Evolutionary conservation across 2,797 vertebrate genomes (phyloP).

Genomic region (Crenichthys baileyi): DNA sequence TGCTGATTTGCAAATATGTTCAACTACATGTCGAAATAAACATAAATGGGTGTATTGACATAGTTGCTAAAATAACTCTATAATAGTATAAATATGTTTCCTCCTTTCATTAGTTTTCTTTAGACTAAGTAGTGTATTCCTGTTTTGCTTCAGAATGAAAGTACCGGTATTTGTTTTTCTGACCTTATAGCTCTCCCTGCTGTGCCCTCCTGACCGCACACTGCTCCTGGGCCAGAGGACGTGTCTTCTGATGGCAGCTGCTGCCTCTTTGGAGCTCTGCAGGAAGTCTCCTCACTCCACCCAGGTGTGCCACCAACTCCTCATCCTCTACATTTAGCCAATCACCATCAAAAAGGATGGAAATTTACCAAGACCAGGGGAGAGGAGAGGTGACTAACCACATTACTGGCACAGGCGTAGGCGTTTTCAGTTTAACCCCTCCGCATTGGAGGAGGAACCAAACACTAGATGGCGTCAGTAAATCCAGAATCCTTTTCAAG

Average conservation of each 20-base stretch:
- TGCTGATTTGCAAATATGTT: neutral
- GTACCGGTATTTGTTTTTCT: slow-evolving; percentile 11
- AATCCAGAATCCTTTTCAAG: slow-evolving; percentile 40
- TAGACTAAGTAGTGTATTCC: neutral
- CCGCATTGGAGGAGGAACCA: slow-evolving; percentile 16
- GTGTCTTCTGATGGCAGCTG: slow-evolving; percentile 89
- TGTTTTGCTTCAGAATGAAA: slow-evolving; percentile 1
- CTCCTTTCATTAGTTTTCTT: neutral
- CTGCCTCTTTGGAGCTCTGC: slow-evolving; percentile 85
- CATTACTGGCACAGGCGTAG: slow-evolving; percentile 55
- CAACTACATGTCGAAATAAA: too few relatives aligned
- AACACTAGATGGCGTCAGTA: slow-evolving; percentile 76
- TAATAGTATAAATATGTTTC: neutral
- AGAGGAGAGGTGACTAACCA: slow-evolving; percentile 69
- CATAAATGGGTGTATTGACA: neutral
- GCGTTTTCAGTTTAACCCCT: slow-evolving; percentile 49
- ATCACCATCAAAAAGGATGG: slow-evolving; percentile 56
- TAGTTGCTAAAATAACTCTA: neutral
- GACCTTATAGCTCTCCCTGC: slow-evolving; percentile 85
- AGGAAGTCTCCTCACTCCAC: slow-evolving; percentile 74
- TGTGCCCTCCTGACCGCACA: slow-evolving; percentile 85
- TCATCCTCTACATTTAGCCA: slow-evolving; percentile 55
- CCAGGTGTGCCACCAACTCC: slow-evolving; percentile 81
- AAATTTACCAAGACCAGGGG: slow-evolving; percentile 63
- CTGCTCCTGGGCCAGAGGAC: slow-evolving; percentile 90